phyloP scores from a whole-genome alignment of 2,113 vertebrate species.

The Alligator sinensis region DNA sequence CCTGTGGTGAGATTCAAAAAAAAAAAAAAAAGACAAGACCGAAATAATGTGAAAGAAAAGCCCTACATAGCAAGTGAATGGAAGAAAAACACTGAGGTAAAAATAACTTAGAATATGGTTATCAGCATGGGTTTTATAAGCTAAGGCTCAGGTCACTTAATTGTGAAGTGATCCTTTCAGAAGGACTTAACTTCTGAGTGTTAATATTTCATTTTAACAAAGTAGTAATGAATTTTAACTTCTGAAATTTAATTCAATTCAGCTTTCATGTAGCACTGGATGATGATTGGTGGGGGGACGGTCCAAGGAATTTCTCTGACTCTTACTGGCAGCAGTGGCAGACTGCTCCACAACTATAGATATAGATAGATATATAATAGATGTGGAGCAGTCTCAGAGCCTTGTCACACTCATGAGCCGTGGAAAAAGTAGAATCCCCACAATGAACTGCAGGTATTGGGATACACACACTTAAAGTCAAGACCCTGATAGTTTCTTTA shows the following conservation, averaged over 20 bases:
- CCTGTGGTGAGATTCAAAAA: neutral
- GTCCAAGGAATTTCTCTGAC: neutral
- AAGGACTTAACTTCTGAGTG: neutral
- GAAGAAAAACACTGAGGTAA: neutral
- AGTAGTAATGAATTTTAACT: neutral
- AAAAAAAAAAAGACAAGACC: neutral
- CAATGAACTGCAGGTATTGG: fast-evolving
- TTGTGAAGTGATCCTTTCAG: neutral
- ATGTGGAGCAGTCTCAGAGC: too few relatives aligned
- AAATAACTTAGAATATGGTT: neutral
- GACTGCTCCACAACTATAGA: too few relatives aligned
- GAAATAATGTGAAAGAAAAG: neutral
- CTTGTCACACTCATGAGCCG: too few relatives aligned
- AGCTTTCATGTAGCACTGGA: neutral
- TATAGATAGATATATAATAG: too few relatives aligned
- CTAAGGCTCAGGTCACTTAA: neutral
- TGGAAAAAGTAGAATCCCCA: neutral
- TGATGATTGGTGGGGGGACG: neutral
- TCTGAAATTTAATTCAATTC: neutral
- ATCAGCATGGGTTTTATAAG: neutral
- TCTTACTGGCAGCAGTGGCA: neutral
- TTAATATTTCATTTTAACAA: neutral
- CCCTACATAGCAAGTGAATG: neutral
- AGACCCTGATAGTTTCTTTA: neutral
- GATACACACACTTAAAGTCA: neutral